These are phyloP conservation scores for Pseudocheirus occidentalis DNA, from an alignment of 2,797 vertebrate species.

Conservation along the genomic window DNA sequence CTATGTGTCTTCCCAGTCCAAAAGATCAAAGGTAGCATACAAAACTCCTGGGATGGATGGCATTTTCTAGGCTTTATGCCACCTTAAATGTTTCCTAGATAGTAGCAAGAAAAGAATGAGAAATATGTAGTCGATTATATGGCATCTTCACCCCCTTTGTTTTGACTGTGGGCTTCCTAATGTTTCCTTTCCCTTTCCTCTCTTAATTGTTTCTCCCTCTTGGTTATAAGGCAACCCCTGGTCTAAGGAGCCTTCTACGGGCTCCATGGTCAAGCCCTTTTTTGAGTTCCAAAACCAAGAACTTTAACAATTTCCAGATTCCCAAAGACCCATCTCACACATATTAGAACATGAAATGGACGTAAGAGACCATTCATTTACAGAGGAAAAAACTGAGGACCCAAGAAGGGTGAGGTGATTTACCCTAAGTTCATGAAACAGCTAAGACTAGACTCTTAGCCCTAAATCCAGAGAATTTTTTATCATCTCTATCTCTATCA, in stretches of 20 bases:
- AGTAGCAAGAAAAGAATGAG: not conserved
- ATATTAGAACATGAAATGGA: not conserved
- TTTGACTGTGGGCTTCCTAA: not conserved
- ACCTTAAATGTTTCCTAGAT: not conserved
- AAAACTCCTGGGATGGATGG: not conserved
- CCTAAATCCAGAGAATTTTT: not conserved
- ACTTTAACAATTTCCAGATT: not conserved
- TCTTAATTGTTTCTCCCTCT: not conserved
- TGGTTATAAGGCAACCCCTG: not conserved
- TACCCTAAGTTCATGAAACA: not conserved
- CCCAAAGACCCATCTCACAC: not conserved
- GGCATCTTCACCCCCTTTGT: conserved; percentile 19
- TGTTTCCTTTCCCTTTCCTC: conserved; percentile 19
- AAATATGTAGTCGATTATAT: not conserved
- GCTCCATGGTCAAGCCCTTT: not conserved
- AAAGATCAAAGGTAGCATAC: not conserved
- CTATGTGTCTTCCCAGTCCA: not conserved
- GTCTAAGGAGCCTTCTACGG: not conserved
- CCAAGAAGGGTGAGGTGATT: not conserved
- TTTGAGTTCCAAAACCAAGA: not conserved
- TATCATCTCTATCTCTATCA: not conserved
- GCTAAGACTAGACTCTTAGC: not conserved
- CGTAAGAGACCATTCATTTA: not conserved
- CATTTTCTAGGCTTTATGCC: not conserved
- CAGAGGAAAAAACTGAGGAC: not conserved